Evolutionary conservation across 2,113 vertebrate species (phyloP).

Genomic region (Pseudopodoces humilis): DNA sequence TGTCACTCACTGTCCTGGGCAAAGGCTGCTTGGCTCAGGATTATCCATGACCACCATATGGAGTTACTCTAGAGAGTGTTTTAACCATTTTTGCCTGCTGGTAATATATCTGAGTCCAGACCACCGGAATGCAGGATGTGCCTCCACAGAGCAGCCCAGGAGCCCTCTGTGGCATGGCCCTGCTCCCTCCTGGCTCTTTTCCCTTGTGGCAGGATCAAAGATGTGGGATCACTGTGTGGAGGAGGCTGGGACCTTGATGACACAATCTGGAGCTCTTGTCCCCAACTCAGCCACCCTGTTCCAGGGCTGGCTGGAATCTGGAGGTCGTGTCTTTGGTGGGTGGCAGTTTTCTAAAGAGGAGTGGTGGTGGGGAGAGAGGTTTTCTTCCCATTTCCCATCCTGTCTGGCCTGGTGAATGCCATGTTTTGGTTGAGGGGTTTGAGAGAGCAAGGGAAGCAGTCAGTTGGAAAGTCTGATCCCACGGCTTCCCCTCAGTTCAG

Average conservation of each 20-base stretch:
- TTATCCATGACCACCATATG: rapidly evolving
- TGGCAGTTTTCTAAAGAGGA: not conserved
- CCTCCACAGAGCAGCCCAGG: rapidly evolving
- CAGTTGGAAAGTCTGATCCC: not conserved
- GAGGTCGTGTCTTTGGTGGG: not conserved
- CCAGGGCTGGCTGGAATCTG: not conserved
- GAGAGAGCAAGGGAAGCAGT: not conserved
- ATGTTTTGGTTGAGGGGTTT: not conserved
- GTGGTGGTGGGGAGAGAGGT: not conserved
- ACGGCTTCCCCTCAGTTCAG: conserved; percentile 40
- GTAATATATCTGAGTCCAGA: not conserved
- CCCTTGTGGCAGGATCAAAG: not conserved
- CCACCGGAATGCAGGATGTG: not conserved
- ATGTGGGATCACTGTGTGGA: rapidly evolving
- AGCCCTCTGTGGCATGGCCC: not conserved
- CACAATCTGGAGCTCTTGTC: not conserved
- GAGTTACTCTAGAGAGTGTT: not conserved
- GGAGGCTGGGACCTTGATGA: not conserved
- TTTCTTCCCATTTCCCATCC: not conserved
- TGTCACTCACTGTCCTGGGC: not conserved
- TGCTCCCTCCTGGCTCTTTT: not conserved
- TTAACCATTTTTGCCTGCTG: not conserved
- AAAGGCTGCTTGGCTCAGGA: not conserved
- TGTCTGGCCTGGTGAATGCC: not conserved
- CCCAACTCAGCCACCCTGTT: not conserved